Evolutionary conservation across 2,113 vertebrate species (phyloP).

Genomic region (Carassius carassius): DNA sequence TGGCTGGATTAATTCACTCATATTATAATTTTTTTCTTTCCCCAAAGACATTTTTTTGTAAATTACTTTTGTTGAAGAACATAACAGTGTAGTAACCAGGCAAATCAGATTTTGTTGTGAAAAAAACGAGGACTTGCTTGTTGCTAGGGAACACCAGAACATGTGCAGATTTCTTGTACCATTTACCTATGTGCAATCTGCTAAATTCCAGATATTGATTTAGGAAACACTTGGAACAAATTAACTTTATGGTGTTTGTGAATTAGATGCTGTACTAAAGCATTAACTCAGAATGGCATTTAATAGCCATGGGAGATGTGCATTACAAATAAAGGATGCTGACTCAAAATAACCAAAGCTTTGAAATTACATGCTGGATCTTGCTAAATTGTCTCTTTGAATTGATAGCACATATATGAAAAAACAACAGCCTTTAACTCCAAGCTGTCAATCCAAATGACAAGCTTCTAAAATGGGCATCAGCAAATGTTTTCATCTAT

Average conservation of each 20-base stretch:
- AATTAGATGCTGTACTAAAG: background rate
- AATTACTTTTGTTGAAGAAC: background rate
- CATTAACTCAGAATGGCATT: background rate
- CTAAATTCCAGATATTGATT: constrained; percentile 20
- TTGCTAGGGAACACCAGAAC: constrained; percentile 60
- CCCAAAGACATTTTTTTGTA: background rate
- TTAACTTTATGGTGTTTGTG: background rate
- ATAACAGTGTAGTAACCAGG: constrained; percentile 19
- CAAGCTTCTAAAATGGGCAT: constrained; percentile 12
- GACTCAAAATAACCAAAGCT: constrained; percentile 12
- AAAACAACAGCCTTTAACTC: background rate
- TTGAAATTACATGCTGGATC: background rate
- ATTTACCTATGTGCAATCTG: constrained; percentile 28
- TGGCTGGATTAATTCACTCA: background rate
- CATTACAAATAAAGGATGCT: background rate
- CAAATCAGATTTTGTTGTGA: constrained; percentile 35
- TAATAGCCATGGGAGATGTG: background rate
- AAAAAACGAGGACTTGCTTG: constrained; percentile 52
- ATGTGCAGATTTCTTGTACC: constrained; percentile 35
- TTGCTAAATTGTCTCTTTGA: background rate
- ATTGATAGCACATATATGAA: background rate
- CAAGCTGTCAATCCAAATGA: constrained; percentile 33
- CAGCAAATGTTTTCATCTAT: constrained; percentile 2
- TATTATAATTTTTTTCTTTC: background rate
- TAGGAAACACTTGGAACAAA: background rate